Conservation (phyloP, 2,888 invertebrate species). For the Hemaris fuciformis region DNA sequence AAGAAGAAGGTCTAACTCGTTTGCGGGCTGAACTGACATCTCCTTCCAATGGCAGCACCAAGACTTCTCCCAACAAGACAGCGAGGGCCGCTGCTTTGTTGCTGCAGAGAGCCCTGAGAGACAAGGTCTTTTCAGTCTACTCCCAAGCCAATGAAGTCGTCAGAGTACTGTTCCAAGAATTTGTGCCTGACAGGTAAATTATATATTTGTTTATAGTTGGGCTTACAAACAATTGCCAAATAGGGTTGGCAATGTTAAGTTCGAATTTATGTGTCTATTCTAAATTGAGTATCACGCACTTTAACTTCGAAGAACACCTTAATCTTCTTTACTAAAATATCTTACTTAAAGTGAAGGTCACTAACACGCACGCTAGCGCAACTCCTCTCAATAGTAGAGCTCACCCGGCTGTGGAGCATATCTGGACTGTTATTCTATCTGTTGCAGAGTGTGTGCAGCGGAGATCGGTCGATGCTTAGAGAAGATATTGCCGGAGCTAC, state of each 20-base stretch:
- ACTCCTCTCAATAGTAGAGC: too few species aligned
- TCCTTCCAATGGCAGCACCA: slow-evolving; percentile 67
- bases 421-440: not conserved
- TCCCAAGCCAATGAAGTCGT: slow-evolving; percentile 92
- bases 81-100: slow-evolving; percentile 90
- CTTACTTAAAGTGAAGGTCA: too few species aligned
- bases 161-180: slow-evolving; percentile 89
- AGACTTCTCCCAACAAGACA: slow-evolving; percentile 87
- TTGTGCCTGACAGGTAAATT: slow-evolving; percentile 87
- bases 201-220: not conserved
- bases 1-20: slow-evolving; percentile 91
- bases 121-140: slow-evolving; percentile 94
- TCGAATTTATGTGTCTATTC: too few species aligned
- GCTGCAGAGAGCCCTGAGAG: slow-evolving; percentile 89
- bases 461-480: slow-evolving; percentile 92
- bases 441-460: slow-evolving; percentile 87
- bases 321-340: too few species aligned
- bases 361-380: too few species aligned
- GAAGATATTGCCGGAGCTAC: slow-evolving; percentile 89
- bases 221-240: too few species aligned
- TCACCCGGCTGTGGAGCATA: too few species aligned
- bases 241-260: too few species aligned
- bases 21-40: slow-evolving; percentile 74
- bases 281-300: too few species aligned
- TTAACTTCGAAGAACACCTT: too few species aligned